A percentile compares a stretch with the other conserved stretches of the same genome.
Evolutionary conservation across 1,140 invertebrate species (phyloP).

Genomic region (Magallana angulata): DNA sequence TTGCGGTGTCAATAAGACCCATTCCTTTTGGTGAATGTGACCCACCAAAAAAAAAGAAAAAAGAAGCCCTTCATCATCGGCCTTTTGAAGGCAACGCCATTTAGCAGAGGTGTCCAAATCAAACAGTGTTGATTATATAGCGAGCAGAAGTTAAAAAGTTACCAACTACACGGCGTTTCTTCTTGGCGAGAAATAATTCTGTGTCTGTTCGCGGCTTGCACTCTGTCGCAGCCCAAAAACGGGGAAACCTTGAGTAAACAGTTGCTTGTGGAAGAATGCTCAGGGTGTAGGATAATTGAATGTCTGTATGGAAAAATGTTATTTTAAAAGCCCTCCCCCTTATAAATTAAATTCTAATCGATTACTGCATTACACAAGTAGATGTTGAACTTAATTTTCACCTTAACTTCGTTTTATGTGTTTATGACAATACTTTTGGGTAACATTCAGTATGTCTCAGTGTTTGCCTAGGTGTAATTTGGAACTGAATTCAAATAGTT

Average conservation of each 20-base stretch:
- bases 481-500: constrained; percentile 33
- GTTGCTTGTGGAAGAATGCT: neutral
- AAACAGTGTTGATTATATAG: constrained; percentile 14
- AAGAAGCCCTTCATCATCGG: neutral
- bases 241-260: constrained; percentile 13
- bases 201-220: constrained; percentile 8
- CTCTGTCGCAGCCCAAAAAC: neutral
- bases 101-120: neutral
- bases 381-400: constrained; percentile 38
- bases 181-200: constrained; percentile 20
- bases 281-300: constrained; percentile 27
- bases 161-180: neutral
- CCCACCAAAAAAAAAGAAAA: neutral
- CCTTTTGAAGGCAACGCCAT: constrained; percentile 7
- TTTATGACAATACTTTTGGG: constrained; percentile 6
- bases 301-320: constrained; percentile 24
- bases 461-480: constrained; percentile 36
- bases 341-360: constrained; percentile 38
- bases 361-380: constrained; percentile 24
- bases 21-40: constrained; percentile 14
- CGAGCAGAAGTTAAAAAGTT: constrained; percentile 14
- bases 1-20: neutral
- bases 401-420: constrained; percentile 21
- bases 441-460: constrained; percentile 24
- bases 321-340: constrained; percentile 29